Evolutionary conservation across 2,113 vertebrate genomes (phyloP), one percentile per base, ranked within the genome.

Genomic region (Nyctereutes procyonoides): DNA sequence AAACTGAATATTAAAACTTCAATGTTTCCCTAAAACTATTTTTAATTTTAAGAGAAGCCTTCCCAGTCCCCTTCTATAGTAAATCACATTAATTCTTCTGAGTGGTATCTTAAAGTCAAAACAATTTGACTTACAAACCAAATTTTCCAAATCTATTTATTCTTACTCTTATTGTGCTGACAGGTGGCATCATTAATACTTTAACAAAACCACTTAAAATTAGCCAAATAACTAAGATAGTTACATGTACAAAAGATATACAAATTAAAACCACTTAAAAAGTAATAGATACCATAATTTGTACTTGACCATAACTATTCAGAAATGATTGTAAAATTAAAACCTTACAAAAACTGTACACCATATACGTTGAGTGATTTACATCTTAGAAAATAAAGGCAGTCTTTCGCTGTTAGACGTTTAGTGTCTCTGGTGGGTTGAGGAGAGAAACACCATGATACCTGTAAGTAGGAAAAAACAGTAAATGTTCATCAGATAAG

Each of bases 361-460:
- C 91, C 73, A 74, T 98, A 94, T 85, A 63, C 77, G 97, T 63
- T 15, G 62, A 91, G 88, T 48, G 97, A 98, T 98, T 98, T 98
- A 98, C 94, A 98, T 95, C 89, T 95, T 62, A 93, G 93, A 15
- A 94, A 98, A 93, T 85, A 98, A 98, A 83, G 96, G 97, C 96
- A 97, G 98, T 98, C 98, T 98, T 98, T 95, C 93, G 92, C 98
- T 98, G 95, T 98, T 93, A 98, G 96, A 99, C 82, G 82, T 98
- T 98, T 98, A 99, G 98, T 95, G 98, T 99, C 69, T 99, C 98
- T 92, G 99, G 99, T 30, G 99, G 99, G 2, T 99, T 98, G 95
- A 99, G 99, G 84, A 99, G 98, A 11, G 99, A 99, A 97, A 99
- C 99, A 93, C 99, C 99, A 10, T 99, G 99, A 98, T 99, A 99